Percentiles rank a stretch among this genome's conserved stretches.
phyloP scores from a whole-genome alignment of 2,888 invertebrate genomes.

The Calliphora vomitoria region DNA sequence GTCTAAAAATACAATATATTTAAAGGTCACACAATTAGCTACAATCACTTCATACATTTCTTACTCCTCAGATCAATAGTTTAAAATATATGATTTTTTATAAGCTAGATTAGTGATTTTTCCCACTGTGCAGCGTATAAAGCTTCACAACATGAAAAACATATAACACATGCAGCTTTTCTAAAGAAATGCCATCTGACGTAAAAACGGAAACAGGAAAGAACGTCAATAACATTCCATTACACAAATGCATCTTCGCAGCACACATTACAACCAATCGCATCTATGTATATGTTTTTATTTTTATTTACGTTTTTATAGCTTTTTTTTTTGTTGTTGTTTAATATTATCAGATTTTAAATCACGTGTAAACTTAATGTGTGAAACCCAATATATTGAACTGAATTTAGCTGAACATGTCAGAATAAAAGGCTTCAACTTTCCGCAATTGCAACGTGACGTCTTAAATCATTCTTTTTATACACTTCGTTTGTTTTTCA shows the following conservation, averaged over 20 bases:
- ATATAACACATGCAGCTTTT: constrained; percentile 37
- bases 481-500: constrained; percentile 20
- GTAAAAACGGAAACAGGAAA: constrained; percentile 42
- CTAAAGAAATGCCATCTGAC: constrained; percentile 31
- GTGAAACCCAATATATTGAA: constrained; percentile 8
- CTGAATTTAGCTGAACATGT: background rate
- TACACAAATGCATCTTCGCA: background rate
- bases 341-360: constrained; percentile 48
- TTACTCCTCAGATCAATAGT: no score
- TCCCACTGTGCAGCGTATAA: no score
- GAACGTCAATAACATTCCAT: constrained; percentile 30
- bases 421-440: background rate
- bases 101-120: no score
- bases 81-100: no score
- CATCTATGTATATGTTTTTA: background rate
- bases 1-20: no score
- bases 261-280: background rate
- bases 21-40: no score
- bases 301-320: background rate
- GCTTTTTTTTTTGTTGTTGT: background rate
- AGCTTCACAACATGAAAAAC: background rate
- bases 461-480: constrained; percentile 39
- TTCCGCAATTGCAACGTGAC: constrained; percentile 50
- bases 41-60: no score
- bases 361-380: constrained; percentile 60